Percentiles rank a stretch among this genome's conserved stretches.
Conservation (phyloP, 1,140 invertebrate species). For the Polyergus mexicanus region DNA sequence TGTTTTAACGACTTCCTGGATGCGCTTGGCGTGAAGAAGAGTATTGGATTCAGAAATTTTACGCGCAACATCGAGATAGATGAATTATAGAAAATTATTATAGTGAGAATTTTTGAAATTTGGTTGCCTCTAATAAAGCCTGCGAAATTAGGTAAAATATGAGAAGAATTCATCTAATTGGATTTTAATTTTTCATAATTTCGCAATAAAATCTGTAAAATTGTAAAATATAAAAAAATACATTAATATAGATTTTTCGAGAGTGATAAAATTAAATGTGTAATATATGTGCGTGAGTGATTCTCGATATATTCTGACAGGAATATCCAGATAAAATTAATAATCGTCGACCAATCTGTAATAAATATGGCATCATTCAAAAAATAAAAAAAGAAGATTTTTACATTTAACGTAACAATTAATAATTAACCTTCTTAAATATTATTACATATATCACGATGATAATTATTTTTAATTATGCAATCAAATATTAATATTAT, state of each 20-base stretch:
- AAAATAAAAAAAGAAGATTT: neutral
- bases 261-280: neutral
- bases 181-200: neutral
- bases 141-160: neutral
- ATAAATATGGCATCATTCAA: neutral
- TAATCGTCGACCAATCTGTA: neutral
- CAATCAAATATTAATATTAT: neutral
- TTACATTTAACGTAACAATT: neutral
- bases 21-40: neutral
- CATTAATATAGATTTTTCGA: neutral
- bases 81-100: neutral
- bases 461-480: neutral
- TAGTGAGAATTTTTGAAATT: neutral
- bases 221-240: neutral
- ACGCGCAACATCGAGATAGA: neutral
- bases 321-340: neutral
- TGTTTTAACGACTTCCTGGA: constrained; percentile 43
- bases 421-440: neutral
- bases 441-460: neutral
- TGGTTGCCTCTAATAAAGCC: neutral
- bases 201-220: neutral
- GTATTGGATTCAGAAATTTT: neutral
- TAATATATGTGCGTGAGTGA: neutral
- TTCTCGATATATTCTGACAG: neutral
- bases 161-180: neutral